Evolutionary conservation across 2,797 vertebrate species (phyloP).

Genomic region (Thunnus albacares): DNA sequence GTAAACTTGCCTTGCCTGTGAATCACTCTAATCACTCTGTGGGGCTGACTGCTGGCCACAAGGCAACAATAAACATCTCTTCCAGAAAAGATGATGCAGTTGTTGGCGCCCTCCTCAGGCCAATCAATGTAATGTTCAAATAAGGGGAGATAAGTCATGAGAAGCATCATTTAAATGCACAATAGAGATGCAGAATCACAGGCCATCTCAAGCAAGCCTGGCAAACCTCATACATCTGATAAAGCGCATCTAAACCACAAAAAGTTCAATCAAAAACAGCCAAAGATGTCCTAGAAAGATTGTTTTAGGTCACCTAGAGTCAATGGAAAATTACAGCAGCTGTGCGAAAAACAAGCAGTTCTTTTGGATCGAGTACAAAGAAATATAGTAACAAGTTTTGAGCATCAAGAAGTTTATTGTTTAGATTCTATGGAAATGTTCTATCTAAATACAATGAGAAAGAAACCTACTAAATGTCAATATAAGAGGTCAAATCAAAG

Average conservation of each 20-base stretch:
- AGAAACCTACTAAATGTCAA: not conserved
- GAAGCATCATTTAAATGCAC: not conserved
- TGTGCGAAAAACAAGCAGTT: not conserved
- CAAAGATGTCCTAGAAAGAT: not conserved
- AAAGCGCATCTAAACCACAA: not conserved
- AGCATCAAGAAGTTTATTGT: not conserved
- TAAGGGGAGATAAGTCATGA: not conserved
- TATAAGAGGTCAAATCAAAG: not conserved
- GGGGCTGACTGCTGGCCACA: too few species aligned
- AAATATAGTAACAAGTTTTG: too few species aligned
- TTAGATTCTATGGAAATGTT: not conserved
- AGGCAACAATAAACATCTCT: not conserved
- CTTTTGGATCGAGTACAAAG: not conserved
- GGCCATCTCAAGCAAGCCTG: not conserved
- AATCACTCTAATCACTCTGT: too few species aligned
- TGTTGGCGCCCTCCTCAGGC: not conserved
- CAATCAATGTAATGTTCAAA: not conserved
- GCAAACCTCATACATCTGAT: not conserved
- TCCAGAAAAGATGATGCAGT: not conserved
- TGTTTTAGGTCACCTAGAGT: not conserved
- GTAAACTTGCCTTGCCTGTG: not conserved
- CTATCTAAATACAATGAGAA: too few species aligned
- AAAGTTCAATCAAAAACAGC: not conserved
- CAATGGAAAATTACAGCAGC: not conserved
- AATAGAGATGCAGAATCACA: not conserved